Evolutionary conservation across 2,888 invertebrate species (phyloP), one percentile per base, ranked within the genome.

Genomic region (Drosophila colorata): DNA sequence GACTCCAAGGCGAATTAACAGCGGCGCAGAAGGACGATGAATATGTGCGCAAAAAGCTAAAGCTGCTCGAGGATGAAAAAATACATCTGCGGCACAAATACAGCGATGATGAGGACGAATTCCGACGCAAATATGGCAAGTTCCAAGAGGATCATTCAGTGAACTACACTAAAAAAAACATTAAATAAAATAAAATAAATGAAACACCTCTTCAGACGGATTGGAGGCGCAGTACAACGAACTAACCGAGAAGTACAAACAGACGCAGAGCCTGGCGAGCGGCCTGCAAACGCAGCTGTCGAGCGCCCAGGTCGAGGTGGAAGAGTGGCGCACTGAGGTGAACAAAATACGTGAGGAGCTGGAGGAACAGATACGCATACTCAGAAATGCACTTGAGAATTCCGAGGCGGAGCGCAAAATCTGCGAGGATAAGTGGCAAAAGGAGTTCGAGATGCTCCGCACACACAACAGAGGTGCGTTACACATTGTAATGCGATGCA

Each of bases 401-500:
- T 94, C 94, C 0, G 91, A 93, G 40, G 93, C 93, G 55, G 94
- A 95, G 85, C 94, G 94, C 64, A 93, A 93, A 65, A 93, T 93
- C 74, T 92, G 94, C 55, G 94, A 94, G 82, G 92, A 92, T 40
- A 94, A 94, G 88, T 95, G 94, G 93, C 94, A 95, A 72, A 92
- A 93, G 69, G 95, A 95, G 79, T 94, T 95, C 81, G 95, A 95
- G 90, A 93, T 93, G 81, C 89, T 95, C 46, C 92, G 95, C 73
- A 94, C 94, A 23, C 93, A 95, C 46, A 95, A 94, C 88, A 93
- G 94, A 69, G 92, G 93, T 92, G 37, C 55, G 63, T 14, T 6
- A 9, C 8, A 37, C 28, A 35, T 43, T 33, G 31, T 28, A 25
- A 43, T 33, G 33, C 20, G 31, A 33, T 8, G 25, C 51, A 33